These are phyloP conservation scores for Pseudococcus jackbeardsleyi DNA, from an alignment of 2,888 invertebrate species.

Conservation along the genomic window DNA sequence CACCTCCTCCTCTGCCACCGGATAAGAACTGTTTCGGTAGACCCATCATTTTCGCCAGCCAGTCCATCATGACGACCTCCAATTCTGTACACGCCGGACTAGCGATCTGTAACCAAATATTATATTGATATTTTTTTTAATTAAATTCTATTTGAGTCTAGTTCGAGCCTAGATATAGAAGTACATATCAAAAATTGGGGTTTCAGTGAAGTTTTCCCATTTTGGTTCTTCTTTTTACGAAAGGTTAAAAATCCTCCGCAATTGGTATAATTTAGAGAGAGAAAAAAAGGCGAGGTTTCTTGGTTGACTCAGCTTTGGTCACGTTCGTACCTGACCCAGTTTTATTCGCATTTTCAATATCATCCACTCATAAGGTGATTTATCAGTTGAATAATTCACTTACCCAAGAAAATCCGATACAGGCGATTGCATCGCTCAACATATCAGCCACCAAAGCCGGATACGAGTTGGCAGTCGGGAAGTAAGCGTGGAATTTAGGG, in stretches of 20 bases:
- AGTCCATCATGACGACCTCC: constrained; percentile 95
- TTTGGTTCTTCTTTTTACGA: no score
- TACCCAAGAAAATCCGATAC: constrained; percentile 98
- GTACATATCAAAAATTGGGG: no score
- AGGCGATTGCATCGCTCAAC: constrained; percentile 93
- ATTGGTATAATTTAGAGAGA: background rate
- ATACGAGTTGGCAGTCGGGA: constrained; percentile 93
- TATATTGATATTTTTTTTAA: background rate
- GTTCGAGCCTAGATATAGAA: no score
- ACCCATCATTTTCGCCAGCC: constrained; percentile 93
- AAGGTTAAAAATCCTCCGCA: no score
- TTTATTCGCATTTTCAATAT: constrained; percentile 15
- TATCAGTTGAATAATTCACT: background rate
- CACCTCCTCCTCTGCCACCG: constrained; percentile 86
- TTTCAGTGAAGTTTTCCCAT: no score
- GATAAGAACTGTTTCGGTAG: constrained; percentile 88
- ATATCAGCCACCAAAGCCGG: constrained; percentile 95
- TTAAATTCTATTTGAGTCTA: background rate
- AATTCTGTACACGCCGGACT: constrained; percentile 96
- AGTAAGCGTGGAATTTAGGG: constrained; percentile 95
- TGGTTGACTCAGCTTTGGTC: constrained; percentile 2
- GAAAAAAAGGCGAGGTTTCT: background rate
- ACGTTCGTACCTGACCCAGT: constrained; percentile 30
- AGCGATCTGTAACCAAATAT: constrained; percentile 77
- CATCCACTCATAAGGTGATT: constrained; percentile 25